These are phyloP conservation scores for Diaperis boleti DNA, from an alignment of 2,888 invertebrate genomes.

Conservation along the genomic window DNA sequence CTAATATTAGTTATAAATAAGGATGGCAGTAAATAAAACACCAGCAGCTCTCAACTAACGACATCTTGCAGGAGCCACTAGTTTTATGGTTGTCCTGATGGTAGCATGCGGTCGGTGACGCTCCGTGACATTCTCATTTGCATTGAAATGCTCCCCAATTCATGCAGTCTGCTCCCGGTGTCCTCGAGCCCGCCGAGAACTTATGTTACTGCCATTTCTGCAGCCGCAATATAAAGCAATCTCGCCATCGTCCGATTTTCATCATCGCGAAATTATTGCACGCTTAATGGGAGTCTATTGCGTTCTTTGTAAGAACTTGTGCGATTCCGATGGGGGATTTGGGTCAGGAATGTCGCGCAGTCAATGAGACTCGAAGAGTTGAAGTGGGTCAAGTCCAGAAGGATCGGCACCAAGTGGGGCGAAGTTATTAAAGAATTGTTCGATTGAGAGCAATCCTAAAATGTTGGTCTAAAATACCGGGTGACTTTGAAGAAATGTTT, in stretches of 20 bases:
- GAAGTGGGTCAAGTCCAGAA: too few relatives aligned
- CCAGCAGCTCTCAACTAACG: neutral
- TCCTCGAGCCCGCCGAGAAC: constrained; percentile 51
- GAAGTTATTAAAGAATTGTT: too few relatives aligned
- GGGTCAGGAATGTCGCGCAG: too few relatives aligned
- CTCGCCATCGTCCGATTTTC: constrained; percentile 36
- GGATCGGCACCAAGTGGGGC: too few relatives aligned
- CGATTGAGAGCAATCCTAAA: too few relatives aligned
- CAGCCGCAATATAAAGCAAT: constrained; percentile 48
- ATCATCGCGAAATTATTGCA: too few relatives aligned
- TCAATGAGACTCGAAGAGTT: too few relatives aligned
- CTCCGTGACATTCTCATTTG: constrained; percentile 58
- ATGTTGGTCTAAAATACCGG: too few relatives aligned
- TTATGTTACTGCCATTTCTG: constrained; percentile 54
- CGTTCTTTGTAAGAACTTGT: too few relatives aligned
- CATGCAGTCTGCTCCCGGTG: constrained; percentile 53
- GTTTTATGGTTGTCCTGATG: constrained; percentile 46
- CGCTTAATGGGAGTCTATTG: too few relatives aligned
- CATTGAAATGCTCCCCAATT: constrained; percentile 58
- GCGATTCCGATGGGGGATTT: too few relatives aligned
- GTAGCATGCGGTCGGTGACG: constrained; percentile 55
- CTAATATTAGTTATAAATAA: neutral
- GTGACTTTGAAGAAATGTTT: too few relatives aligned
- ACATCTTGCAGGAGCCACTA: neutral
- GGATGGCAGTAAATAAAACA: neutral